Evolutionary conservation across 1,140 invertebrate genomes (phyloP), one percentile per base, ranked within the genome.

Genomic region (Nephotettix cincticeps): DNA sequence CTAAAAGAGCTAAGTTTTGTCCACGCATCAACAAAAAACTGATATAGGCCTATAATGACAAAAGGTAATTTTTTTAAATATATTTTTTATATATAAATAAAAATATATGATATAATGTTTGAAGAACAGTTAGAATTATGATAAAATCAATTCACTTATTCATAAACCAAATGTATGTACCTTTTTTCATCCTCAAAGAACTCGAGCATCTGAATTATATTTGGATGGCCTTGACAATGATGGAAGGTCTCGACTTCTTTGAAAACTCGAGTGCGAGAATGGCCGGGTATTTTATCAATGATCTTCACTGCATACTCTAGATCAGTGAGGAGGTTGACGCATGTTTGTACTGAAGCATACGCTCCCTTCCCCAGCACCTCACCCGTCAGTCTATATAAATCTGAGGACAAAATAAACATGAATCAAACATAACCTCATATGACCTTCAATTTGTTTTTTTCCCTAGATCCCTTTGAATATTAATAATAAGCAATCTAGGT

Each of bases 181-280:
- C 91, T 92, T 81, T 97, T 93, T 74, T 96, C 92, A 85, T 98
- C 97, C 83, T 99, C 96, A 83, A 98, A 98, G 84, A 96, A 98
- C 82, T 98, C 96, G 76, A 95, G 91, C 78, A 99, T 87, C 83
- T 99, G 96, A 79, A 99, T 94, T 81, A 99, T 98, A 81, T 98
- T 97, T 25, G 93, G 91, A 84, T 99, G 96, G 73, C 93, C 94
- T 81, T 95, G 91, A 83, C 96, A 99, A 83, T 98, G 93, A 83
- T 98, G 94, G 86, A 99, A 99, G 74, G 96, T 98, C 84, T 99
- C 96, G 75, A 99, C 95, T 83, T 99, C 97, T 72, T 96, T 94
- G 86, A 99, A 97, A 47, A 99, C 96, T 76, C 96, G 88, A 76
- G 90, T 90, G 73, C 97, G 88, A 75, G 93, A 93, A 83, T 97